Percentiles rank a stretch among this genome's conserved stretches.
Conservation (phyloP, 2,113 vertebrate genomes). For the Ptilorrhoa leucosticta region DNA sequence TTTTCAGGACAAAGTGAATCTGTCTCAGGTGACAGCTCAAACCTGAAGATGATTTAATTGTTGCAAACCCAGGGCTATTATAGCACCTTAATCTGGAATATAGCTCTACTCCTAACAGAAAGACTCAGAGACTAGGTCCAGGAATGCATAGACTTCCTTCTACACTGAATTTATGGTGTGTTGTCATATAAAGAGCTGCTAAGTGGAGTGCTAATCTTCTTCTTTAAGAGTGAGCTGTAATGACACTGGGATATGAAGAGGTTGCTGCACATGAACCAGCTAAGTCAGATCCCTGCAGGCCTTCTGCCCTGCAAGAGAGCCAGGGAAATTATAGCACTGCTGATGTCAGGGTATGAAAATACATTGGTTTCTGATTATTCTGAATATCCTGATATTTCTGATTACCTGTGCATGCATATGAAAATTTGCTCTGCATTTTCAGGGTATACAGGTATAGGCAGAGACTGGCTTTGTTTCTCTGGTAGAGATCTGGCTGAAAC, state of each 20-base stretch:
- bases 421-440: neutral
- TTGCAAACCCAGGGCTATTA: neutral
- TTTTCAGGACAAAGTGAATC: neutral
- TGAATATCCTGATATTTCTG: neutral
- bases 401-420: neutral
- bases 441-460: neutral
- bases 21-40: neutral
- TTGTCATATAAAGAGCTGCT: neutral
- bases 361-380: neutral
- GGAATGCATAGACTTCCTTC: neutral
- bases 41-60: neutral
- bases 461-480: neutral
- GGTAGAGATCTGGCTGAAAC: neutral
- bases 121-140: neutral
- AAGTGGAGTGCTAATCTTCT: neutral
- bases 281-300: neutral
- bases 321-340: neutral
- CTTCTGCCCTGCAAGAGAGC: neutral
- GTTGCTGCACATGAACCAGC: neutral
- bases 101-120: neutral
- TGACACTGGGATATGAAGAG: neutral
- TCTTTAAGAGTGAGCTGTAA: neutral
- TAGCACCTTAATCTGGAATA: neutral
- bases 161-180: neutral
- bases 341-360: neutral